Percentiles rank a stretch among this genome's conserved stretches.
Conservation (phyloP, 2,888 invertebrate genomes). For the Acleris holmiana region DNA sequence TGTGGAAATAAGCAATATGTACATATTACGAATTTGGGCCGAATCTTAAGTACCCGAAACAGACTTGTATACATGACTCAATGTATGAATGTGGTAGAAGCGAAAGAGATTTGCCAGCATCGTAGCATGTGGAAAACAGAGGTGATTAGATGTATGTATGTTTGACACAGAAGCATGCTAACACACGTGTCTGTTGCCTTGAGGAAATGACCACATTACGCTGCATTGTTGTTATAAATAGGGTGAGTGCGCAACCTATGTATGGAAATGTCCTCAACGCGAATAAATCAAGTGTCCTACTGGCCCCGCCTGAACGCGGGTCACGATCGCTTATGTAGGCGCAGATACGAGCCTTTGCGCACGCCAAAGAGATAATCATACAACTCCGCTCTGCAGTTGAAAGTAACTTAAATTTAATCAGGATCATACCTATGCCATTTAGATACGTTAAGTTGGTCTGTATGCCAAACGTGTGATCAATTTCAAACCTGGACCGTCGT, state of each 20-base stretch:
- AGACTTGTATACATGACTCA: too few species aligned
- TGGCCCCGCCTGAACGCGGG: slow-evolving; percentile 37
- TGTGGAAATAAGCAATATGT: too few species aligned
- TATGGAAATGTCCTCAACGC: slow-evolving; percentile 19
- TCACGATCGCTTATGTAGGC: slow-evolving; percentile 35
- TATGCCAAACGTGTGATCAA: slow-evolving; percentile 1
- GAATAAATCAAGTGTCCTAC: slow-evolving; percentile 37
- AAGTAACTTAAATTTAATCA: slow-evolving; percentile 2
- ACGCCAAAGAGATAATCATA: slow-evolving; percentile 14
- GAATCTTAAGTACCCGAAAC: too few species aligned
- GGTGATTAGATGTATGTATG: too few species aligned
- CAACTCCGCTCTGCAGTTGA: slow-evolving; percentile 2
- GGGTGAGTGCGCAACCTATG: slow-evolving; percentile 16
- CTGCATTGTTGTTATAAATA: slow-evolving; percentile 5
- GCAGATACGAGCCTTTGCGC: slow-evolving; percentile 31
- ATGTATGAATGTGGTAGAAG: too few species aligned
- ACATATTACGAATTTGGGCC: too few species aligned
- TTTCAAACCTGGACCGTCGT: background rate
- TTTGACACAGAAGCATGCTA: background rate
- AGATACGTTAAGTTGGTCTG: background rate
- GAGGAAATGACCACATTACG: background rate
- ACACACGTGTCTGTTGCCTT: background rate
- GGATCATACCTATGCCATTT: background rate
- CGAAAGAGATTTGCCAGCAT: too few species aligned
- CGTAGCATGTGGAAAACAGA: too few species aligned